These are phyloP conservation scores for Brienomyrus longianalis DNA, from an alignment of 2,113 vertebrate genomes.

Conservation along the genomic window DNA sequence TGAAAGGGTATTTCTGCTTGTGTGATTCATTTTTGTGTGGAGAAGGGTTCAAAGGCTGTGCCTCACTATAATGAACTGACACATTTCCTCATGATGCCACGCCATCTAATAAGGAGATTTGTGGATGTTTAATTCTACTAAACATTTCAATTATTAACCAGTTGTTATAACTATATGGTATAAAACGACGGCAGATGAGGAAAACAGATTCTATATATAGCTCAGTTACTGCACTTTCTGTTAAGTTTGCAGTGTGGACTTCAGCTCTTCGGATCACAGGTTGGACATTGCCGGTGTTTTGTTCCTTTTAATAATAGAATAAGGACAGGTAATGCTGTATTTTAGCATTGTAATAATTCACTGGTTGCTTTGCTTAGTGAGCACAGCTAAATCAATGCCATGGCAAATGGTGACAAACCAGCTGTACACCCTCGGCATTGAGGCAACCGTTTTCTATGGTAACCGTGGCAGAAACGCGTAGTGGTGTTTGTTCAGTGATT, in stretches of 20 bases:
- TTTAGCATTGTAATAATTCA: background rate
- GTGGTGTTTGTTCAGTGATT: background rate
- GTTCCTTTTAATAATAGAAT: background rate
- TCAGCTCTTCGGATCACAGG: background rate
- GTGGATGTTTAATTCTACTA: background rate
- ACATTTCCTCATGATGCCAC: background rate
- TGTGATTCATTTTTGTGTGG: background rate
- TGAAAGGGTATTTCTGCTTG: background rate
- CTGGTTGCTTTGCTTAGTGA: background rate
- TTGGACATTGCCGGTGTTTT: background rate
- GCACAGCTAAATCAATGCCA: background rate
- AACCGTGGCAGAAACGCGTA: background rate
- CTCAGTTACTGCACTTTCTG: background rate
- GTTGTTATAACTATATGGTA: background rate
- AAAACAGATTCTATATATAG: background rate
- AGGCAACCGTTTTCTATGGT: background rate
- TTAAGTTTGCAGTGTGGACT: background rate
- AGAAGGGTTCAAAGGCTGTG: background rate
- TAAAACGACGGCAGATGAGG: background rate
- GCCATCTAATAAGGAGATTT: background rate
- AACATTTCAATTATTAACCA: background rate
- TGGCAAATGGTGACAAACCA: background rate
- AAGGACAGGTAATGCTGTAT: background rate
- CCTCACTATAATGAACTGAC: constrained; percentile 7
- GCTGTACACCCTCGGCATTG: background rate